phyloP scores from a whole-genome alignment of 1,140 invertebrate genomes.

The Ceratina australensis region DNA sequence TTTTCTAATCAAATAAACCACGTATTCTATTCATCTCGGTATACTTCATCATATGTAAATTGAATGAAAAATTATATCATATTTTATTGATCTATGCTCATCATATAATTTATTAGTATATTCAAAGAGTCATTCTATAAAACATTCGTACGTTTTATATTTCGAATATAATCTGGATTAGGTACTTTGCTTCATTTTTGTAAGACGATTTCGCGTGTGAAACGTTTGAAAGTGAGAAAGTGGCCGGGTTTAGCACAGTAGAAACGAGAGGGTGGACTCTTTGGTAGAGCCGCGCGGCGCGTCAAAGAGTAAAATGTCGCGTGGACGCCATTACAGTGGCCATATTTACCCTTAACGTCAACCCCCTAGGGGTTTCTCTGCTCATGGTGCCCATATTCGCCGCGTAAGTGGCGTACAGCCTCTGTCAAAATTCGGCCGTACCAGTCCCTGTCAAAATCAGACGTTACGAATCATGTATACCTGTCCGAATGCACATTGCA shows the following conservation, averaged over 20 bases:
- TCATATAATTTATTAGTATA: no score
- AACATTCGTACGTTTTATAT: no score
- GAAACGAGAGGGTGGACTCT: neutral
- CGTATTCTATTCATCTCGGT: no score
- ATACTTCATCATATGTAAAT: no score
- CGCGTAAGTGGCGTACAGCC: slow-evolving; percentile 71
- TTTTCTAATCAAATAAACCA: neutral
- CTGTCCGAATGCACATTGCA: no score
- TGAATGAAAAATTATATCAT: no score
- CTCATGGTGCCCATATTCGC: slow-evolving; percentile 67
- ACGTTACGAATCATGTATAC: no score
- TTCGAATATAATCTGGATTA: neutral
- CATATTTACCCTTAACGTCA: slow-evolving; percentile 74
- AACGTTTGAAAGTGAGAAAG: slow-evolving; percentile 1
- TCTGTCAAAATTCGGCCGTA: slow-evolving; percentile 57
- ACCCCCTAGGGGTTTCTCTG: slow-evolving; percentile 64
- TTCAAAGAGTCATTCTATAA: no score
- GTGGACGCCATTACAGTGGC: slow-evolving; percentile 76
- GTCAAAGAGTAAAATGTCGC: slow-evolving; percentile 62
- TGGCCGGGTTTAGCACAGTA: neutral
- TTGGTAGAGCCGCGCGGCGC: slow-evolving; percentile 34
- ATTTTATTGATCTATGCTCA: neutral
- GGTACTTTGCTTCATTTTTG: neutral
- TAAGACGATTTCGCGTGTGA: neutral
- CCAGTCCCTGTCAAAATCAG: neutral